Percentiles rank a stretch among this genome's conserved stretches.
Evolutionary conservation across 2,797 vertebrate genomes (phyloP).

Genomic region (Masticophis lateralis): DNA sequence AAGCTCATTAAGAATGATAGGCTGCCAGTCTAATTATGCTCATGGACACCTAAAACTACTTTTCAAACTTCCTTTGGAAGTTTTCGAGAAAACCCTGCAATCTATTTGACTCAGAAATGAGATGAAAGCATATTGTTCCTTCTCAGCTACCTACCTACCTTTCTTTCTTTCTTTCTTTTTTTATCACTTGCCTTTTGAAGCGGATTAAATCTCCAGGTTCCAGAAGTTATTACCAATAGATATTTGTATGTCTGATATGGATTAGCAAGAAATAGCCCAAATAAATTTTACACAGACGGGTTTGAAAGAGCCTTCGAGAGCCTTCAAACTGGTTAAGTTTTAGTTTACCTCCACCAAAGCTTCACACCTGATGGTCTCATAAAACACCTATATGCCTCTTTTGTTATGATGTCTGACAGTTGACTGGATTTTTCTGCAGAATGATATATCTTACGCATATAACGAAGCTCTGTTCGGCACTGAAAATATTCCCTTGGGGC

Average conservation of each 20-base stretch:
- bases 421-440: neutral
- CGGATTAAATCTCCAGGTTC: constrained; percentile 2
- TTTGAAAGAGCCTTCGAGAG: neutral
- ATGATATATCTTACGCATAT: neutral
- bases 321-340: neutral
- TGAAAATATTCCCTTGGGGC: neutral
- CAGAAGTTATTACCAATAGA: neutral
- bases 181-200: constrained; percentile 8
- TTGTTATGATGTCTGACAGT: neutral
- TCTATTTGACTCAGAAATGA: neutral
- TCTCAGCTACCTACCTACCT: neutral
- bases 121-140: neutral
- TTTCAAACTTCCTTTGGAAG: neutral
- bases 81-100: neutral
- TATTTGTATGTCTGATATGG: neutral
- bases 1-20: neutral
- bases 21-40: neutral
- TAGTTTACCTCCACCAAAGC: neutral
- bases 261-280: neutral
- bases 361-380: neutral
- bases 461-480: neutral
- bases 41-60: neutral
- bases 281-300: neutral
- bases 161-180: neutral
- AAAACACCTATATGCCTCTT: neutral